Evolutionary conservation across 2,113 vertebrate genomes (phyloP), one percentile per base, ranked within the genome.

Genomic region (Artemisiospiza belli): DNA sequence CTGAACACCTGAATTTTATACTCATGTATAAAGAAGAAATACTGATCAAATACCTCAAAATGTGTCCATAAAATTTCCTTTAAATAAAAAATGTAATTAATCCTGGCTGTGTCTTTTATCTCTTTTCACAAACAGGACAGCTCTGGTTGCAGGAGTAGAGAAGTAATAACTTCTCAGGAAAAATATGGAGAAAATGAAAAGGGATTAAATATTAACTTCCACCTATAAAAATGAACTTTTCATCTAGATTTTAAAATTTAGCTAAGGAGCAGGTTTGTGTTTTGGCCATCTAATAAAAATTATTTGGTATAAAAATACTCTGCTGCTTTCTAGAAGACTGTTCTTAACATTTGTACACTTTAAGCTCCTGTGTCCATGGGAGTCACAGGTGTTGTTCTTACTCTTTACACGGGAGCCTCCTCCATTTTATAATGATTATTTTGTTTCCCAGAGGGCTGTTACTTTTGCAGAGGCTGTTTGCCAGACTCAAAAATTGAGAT

Each of bases 41-140:
- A 30, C 18, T 89, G 61, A 86, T 70, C 31, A 95, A 81, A 95
- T 90, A 94, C 86, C 88, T 96, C 92, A 90, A 81, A 92, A 68
- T 4, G 10, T 84, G 80, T 90, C 92, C 77, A 58, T 84, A 62
- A 52, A 52, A 82, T 93, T 94, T 95, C 83, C 51, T 90, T 79
- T 64, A 69, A 96, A 96, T 96, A 95, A 74, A 49, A 74, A 49
- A 27, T 11, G 12, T 5, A 47, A 55, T 61, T 68, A 70, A 83
- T 72, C 39, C 41, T 75, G 47, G 5, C 61, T 81, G 28, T 30
- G 9, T 3, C 28, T 83, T 57, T 73, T 68, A 68, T 73, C 47
- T 57, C 28, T 76, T 86, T 75, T 68, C 72, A 78, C 5, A 20
- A 81, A 77, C 3, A 22, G 51, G 62, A 66, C 5, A 67, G 23